Percentiles rank a stretch among this genome's conserved stretches.
Conservation (phyloP, 2,113 vertebrate species). For the Erpornis zantholeuca region DNA sequence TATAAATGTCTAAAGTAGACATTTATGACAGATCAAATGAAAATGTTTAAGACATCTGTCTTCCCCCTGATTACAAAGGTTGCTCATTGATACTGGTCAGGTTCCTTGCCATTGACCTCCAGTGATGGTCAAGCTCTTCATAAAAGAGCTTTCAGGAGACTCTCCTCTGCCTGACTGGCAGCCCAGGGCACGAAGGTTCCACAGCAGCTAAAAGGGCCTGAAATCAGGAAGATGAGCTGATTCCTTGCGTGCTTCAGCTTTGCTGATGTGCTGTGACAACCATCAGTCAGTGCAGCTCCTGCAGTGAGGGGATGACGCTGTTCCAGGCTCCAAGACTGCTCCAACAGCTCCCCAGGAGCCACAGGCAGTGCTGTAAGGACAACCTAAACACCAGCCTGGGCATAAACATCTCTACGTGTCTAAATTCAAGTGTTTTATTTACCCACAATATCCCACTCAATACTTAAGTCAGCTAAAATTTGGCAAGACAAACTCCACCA, state of each 20-base stretch:
- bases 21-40: not conserved
- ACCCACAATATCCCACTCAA: not conserved
- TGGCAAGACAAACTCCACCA: not conserved
- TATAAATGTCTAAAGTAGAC: not conserved
- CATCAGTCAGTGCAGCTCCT: fast-evolving
- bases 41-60: not conserved
- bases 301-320: not conserved
- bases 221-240: not conserved
- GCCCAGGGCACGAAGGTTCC: fast-evolving
- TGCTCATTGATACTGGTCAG: fast-evolving
- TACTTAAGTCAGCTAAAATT: not conserved
- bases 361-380: not conserved
- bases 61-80: not conserved
- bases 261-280: fast-evolving
- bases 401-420: not conserved
- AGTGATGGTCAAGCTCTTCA: not conserved
- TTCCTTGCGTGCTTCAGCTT: fast-evolving
- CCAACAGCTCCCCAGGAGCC: not conserved
- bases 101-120: fast-evolving
- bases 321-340: not conserved
- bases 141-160: not conserved
- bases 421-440: not conserved
- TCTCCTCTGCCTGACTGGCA: not conserved
- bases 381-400: not conserved
- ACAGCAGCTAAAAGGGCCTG: not conserved